A percentile compares a stretch with the other conserved stretches of the same genome.
Evolutionary conservation across 2,888 invertebrate genomes (phyloP).

Genomic region (Seladonia tumulorum): DNA sequence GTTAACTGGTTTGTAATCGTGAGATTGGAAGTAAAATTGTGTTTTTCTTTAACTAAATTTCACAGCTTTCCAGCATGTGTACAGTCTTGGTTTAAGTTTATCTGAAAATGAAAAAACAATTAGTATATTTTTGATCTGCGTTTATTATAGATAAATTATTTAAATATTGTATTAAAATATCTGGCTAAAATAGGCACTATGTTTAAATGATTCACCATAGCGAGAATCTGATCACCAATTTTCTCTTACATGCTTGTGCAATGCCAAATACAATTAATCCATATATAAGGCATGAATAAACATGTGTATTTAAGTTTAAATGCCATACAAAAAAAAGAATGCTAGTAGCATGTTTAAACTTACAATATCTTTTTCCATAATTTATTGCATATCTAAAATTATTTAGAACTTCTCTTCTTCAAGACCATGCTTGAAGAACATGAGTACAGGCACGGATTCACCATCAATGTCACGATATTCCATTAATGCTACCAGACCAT

Average conservation of each 20-base stretch:
- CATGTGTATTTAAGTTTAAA: slow-evolving; percentile 61
- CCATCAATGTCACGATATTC: slow-evolving; percentile 97
- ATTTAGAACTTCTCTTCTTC: slow-evolving; percentile 96
- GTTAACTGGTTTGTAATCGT: slow-evolving; percentile 61
- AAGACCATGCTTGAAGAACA: slow-evolving; percentile 98
- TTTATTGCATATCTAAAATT: slow-evolving; percentile 81
- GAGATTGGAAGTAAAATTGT: slow-evolving; percentile 73
- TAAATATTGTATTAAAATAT: slow-evolving; percentile 61
- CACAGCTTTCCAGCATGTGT: slow-evolving; percentile 74
- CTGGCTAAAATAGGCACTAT: slow-evolving; percentile 72
- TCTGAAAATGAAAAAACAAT: slow-evolving; percentile 70
- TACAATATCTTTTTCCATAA: slow-evolving; percentile 80
- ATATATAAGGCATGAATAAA: slow-evolving; percentile 69
- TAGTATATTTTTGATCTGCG: not conserved
- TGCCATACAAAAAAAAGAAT: not conserved
- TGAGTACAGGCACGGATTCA: slow-evolving; percentile 93
- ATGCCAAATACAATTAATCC: slow-evolving; percentile 66
- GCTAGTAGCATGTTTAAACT: slow-evolving; percentile 65
- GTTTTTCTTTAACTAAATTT: slow-evolving; percentile 71
- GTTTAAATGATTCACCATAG: slow-evolving; percentile 56
- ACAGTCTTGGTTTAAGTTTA: slow-evolving; percentile 81
- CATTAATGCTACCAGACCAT: slow-evolving; percentile 96
- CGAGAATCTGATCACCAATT: slow-evolving; percentile 76
- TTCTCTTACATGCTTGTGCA: slow-evolving; percentile 80
- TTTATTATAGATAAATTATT: not conserved